Percentiles rank a stretch among this genome's conserved stretches.
Conservation (phyloP, 2,797 vertebrate genomes). For the Onychomys torridus region DNA sequence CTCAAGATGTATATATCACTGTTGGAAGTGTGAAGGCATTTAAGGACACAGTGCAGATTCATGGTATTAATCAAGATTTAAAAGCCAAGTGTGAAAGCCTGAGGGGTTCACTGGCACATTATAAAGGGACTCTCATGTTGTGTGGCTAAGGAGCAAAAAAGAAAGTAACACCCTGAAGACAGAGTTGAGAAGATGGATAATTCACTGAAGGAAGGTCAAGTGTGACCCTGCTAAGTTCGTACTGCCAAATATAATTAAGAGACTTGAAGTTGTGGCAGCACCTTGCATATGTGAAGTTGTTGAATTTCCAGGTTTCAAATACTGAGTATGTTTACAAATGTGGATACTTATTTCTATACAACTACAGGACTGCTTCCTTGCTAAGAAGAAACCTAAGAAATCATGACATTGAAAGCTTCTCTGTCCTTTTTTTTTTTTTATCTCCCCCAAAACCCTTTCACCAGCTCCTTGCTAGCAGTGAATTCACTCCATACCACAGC, state of each 20-base stretch:
- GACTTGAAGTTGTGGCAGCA: background rate
- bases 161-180: background rate
- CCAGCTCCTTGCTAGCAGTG: background rate
- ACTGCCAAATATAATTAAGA: slow-evolving; percentile 14
- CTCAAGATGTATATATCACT: background rate
- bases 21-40: background rate
- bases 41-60: background rate
- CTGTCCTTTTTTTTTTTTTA: accelerated
- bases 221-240: background rate
- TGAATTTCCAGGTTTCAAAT: background rate
- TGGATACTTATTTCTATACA: background rate
- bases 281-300: background rate
- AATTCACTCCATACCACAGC: background rate
- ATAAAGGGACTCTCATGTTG: background rate
- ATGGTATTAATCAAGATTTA: background rate
- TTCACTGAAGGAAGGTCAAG: background rate
- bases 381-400: background rate
- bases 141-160: background rate
- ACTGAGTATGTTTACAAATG: background rate
- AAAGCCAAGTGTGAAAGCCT: background rate
- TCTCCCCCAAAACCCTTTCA: background rate
- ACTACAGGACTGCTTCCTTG: accelerated
- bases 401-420: background rate
- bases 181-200: background rate
- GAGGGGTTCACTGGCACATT: background rate